These are phyloP conservation scores for Psittacara wagleri DNA, from an alignment of 2,113 vertebrate species.

Conservation along the genomic window DNA sequence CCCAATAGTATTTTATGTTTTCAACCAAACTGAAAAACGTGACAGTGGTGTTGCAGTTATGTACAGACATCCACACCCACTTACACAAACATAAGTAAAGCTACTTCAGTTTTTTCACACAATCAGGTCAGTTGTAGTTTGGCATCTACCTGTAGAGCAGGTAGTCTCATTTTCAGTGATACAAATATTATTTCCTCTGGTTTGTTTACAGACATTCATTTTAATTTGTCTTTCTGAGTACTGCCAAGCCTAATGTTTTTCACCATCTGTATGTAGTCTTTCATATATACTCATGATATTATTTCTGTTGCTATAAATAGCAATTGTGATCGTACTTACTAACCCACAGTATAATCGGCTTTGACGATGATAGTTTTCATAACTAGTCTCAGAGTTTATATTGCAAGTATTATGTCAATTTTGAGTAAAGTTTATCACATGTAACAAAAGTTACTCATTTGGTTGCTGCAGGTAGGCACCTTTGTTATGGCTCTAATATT, in stretches of 20 bases:
- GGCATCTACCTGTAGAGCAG: not conserved
- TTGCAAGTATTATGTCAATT: slow-evolving; percentile 38
- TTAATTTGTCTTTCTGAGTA: not conserved
- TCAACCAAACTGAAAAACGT: not conserved
- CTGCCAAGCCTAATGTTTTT: slow-evolving; percentile 7
- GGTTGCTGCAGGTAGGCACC: not conserved
- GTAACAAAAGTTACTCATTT: not conserved
- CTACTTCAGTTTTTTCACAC: not conserved
- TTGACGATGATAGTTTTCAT: slow-evolving; percentile 41
- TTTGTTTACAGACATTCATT: not conserved
- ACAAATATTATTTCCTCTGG: not conserved
- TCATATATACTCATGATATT: not conserved
- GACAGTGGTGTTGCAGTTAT: not conserved
- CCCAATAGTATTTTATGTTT: not conserved
- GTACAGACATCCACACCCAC: not conserved
- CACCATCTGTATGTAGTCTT: not conserved
- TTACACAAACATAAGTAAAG: not conserved
- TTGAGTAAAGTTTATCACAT: slow-evolving; percentile 21
- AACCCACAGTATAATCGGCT: slow-evolving; percentile 27
- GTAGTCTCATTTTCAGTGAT: not conserved
- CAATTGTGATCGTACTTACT: not conserved
- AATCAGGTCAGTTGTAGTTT: not conserved
- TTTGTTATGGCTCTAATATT: not conserved
- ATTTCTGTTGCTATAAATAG: slow-evolving; percentile 35
- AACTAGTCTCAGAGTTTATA: slow-evolving; percentile 35